Evolutionary conservation across 2,888 invertebrate species (phyloP).

Genomic region (Syrista parreyssii): DNA sequence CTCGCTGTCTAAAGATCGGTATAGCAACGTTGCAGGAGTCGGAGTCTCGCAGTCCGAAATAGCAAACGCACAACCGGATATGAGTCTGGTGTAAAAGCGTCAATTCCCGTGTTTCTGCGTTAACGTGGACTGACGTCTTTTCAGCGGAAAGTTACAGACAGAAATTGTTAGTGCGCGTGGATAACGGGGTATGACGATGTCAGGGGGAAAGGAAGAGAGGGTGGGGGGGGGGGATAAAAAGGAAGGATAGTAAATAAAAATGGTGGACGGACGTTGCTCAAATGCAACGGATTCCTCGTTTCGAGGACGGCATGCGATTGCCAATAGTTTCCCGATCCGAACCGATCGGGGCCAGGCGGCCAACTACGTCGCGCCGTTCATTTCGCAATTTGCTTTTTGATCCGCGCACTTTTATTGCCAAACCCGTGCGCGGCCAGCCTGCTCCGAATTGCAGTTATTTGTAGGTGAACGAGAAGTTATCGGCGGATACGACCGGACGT

Average conservation of each 20-base stretch:
- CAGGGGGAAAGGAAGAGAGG: not conserved
- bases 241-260: slow-evolving; percentile 12
- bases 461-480: not conserved
- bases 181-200: not conserved
- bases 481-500: not conserved
- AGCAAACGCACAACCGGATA: not conserved
- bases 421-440: not conserved
- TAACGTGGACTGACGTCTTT: not conserved
- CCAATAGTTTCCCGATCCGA: slow-evolving; percentile 58
- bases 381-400: slow-evolving; percentile 40
- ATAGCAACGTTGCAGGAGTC: not conserved
- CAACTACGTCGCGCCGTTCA: slow-evolving; percentile 31
- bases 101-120: not conserved
- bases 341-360: slow-evolving; percentile 55
- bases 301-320: slow-evolving; percentile 62
- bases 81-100: not conserved
- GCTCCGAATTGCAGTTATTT: not conserved
- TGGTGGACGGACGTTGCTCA: slow-evolving; percentile 24
- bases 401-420: slow-evolving; percentile 4
- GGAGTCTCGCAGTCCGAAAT: not conserved
- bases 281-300: slow-evolving; percentile 52
- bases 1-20: not conserved
- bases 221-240: slow-evolving; percentile 1
- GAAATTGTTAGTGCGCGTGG: not conserved
- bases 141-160: not conserved